Evolutionary conservation across 2,113 vertebrate genomes (phyloP), one percentile per base, ranked within the genome.

Genomic region (Trogon melanurus): DNA sequence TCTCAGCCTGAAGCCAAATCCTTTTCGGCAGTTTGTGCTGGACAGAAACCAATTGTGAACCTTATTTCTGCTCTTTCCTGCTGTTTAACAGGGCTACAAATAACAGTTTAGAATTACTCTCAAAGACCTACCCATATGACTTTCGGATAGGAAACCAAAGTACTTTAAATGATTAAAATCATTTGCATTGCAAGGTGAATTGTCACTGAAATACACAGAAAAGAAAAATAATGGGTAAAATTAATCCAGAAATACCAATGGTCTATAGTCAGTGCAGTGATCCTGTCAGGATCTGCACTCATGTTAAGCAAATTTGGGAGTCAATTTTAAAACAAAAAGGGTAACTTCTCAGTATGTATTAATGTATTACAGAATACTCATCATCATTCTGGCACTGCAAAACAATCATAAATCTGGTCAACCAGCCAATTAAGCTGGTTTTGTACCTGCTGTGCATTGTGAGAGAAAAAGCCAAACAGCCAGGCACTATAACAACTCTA

Each of bases 1-100:
- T 50, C 75, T 3, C 86, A 97, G 93, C 80, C 79, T 78, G 51
- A 54, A 94, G 58, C 58, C 73, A 93, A 92, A 94, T 93, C 83
- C 38, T 84, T 94, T 61, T 44, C 60, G 79, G 64, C 65, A 48
- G 18, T 91, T 91, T 84, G 61, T 6, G 12, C 58, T 91, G 90
- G 84, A 84, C 81, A 95, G 69, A 97, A 51, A 92, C 61, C 93
- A 92, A 86, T 56, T 84, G 74, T 67, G 58, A 50, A 91, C 29
- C 65, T 85, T 36, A 67, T 54, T 78, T 78, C 78, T 94, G 23
- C 61, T 73, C 64, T 88, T 93, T 91, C 72, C 82, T 85, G 65
- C 51, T 82, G 70, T 21, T 91, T 90, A 92, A 86, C 70, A 88
- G 62, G 53, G 41, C 72, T 86, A 62, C 70, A 92, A 94, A 89